Conservation (phyloP, 2,113 vertebrate genomes). For the Polypterus bichir region DNA sequence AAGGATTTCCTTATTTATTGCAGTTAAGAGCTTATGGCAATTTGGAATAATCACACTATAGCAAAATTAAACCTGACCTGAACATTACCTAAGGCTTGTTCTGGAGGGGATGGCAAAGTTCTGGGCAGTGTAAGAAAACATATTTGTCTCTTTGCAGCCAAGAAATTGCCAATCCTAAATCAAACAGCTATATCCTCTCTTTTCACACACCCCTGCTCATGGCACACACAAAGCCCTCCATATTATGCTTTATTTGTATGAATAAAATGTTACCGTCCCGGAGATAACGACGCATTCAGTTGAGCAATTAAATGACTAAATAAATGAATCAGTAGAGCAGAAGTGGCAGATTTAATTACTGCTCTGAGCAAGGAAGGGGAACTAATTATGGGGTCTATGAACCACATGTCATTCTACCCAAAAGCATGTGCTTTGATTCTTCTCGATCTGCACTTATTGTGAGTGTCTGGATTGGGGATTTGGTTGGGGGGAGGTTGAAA, state of each 20-base stretch:
- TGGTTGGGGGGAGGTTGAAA: too few relatives aligned
- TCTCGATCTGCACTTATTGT: slow-evolving; percentile 19
- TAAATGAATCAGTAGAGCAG: slow-evolving; percentile 73
- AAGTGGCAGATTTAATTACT: slow-evolving; percentile 84
- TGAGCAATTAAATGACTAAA: slow-evolving; percentile 66
- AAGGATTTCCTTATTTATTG: too few relatives aligned
- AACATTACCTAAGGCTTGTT: slow-evolving; percentile 10
- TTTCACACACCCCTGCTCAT: slow-evolving; percentile 25
- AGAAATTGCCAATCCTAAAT: slow-evolving; percentile 28
- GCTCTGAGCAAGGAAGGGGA: slow-evolving; percentile 63
- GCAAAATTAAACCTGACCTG: slow-evolving; percentile 7
- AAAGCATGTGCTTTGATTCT: slow-evolving; percentile 43
- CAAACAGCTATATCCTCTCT: slow-evolving; percentile 26
- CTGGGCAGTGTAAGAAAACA: neutral
- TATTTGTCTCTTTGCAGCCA: slow-evolving; percentile 27
- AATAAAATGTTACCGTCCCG: slow-evolving; percentile 65
- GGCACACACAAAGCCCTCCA: slow-evolving; percentile 21
- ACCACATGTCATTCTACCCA: slow-evolving; percentile 45
- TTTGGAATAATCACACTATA: neutral
- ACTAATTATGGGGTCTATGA: slow-evolving; percentile 68
- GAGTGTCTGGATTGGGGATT: neutral
- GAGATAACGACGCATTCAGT: slow-evolving; percentile 63
- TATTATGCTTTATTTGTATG: slow-evolving; percentile 36
- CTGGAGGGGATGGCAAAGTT: slow-evolving; percentile 13
- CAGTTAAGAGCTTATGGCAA: slow-evolving; percentile 3